Evolutionary conservation across 2,113 vertebrate genomes (phyloP).

Genomic region (Rhea americana): DNA sequence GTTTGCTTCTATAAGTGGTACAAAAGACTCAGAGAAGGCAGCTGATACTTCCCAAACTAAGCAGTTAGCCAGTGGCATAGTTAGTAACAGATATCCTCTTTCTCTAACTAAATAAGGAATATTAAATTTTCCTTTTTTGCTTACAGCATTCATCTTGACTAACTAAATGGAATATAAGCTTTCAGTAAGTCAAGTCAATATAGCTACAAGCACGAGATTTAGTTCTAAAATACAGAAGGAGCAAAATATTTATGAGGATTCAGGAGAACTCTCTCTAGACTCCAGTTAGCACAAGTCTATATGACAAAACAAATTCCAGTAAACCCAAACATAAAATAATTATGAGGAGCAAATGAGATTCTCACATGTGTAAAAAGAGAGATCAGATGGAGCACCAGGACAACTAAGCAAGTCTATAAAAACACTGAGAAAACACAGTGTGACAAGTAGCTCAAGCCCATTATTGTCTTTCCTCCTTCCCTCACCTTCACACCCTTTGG

Average conservation of each 20-base stretch:
- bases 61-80: neutral
- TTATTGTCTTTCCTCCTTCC: neutral
- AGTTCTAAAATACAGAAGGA: neutral
- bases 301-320: neutral
- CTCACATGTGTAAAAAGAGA: neutral
- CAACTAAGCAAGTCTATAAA: neutral
- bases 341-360: neutral
- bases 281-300: neutral
- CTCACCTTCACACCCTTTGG: neutral
- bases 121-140: neutral
- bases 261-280: neutral
- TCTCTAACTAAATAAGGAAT: neutral
- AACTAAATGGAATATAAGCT: neutral
- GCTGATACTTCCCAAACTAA: neutral
- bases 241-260: neutral
- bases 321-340: neutral
- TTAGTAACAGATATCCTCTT: neutral
- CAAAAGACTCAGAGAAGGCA: neutral
- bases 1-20: neutral
- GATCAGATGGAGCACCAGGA: neutral
- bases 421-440: neutral
- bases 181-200: neutral
- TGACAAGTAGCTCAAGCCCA: neutral
- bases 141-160: neutral
- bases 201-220: neutral